Evolutionary conservation across 2,888 invertebrate genomes (phyloP), one percentile per base, ranked within the genome.

Genomic region (Galeopsomyia nigrocyanea): DNA sequence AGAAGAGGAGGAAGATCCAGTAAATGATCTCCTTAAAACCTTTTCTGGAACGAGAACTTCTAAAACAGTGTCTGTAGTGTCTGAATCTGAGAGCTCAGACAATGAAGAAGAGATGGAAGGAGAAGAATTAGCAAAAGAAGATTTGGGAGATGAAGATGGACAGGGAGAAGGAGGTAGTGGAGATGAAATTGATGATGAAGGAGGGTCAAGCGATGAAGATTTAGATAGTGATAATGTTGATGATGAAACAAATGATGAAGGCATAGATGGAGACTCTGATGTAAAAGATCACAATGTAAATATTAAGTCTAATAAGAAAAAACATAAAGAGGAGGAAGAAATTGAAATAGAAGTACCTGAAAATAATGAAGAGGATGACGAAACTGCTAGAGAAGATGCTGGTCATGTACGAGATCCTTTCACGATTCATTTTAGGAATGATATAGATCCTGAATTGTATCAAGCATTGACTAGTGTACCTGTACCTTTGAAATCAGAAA

Each of bases 351-450:
- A 76, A 51, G 57, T 76, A 3, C 76, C 78, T 77, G 82, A 82
- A 50, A 76, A 77, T n/a, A 82, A 82, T 13, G 84, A 83, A 73
- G 84, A 84, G 61, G 86, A 86, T 74, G 80, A 80, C 50, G 86
- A 87, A 79, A 83, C 83, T 17, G 82, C 85, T 49, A 82, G 83
- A 50, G 86, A 87, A 76, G 84, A 86, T 76, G 80, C 80, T 17
- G 84, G 83, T 56, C 77, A 82, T 69, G 68, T 83, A 26, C 77
- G 81, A 74, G 93, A 94, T 86, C 91, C 93, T 1, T 95, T 94
- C 84, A 87, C 88, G 0, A 88, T 89, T 80, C 95, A 95, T 86
- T 86, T 93, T 7, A 89, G 89, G 72, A 88, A 90, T 85, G 93
- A 94, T 77, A 86, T 95, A 70, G 88, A 88, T 74, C 90, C 92